Evolutionary conservation across 2,888 invertebrate species (phyloP), one percentile per base, ranked within the genome.

Genomic region (Sesia bembeciformis): DNA sequence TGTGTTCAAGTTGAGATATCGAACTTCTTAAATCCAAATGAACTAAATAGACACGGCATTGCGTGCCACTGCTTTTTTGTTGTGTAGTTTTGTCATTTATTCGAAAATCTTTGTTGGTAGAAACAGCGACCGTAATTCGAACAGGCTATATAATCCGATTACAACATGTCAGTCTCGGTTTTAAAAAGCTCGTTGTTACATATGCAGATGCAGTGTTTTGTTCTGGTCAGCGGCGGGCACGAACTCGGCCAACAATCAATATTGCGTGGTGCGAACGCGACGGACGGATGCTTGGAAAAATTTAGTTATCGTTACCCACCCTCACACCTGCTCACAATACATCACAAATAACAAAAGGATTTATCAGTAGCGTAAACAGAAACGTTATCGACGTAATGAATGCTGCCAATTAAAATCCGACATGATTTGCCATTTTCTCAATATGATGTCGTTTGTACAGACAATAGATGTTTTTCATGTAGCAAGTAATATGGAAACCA

Each of bases 251-350:
- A 40, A 46, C 41, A 57, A 59, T 59, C 56, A 53, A 58, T 59
- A 58, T 57, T 54, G 56, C 57, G 59, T 56, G 59, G 54, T 53
- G 54, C 8, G 53, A 52, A 51, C 51, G 57, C 56, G 54, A 23
- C 54, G 50, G 46, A 46, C 39, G 54, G 54, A 54, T 42, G 54
- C 52, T 50, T 55, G 52, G 51, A 49, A 57, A 57, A 59, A 59
- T 53, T 54, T 56, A 53, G 57, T 57, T 59, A 57, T 56, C 54
- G 51, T 42, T 54, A 54, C 51, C 51, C 49, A 51, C 54, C 54
- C 56, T 54, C 54, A 54, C 59, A 59, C 57, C 59, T 59, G 57
- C 54, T 52, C 56, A 52, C 56, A 40, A 53, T 52, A 52, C 54
- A 40, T 51, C 52, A 56, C 52, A 56, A 54, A 58, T 56, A 54